Base-by-base conservation (phyloP, 2,888 invertebrate genomes). In the Liodrosophila aerea region DNA sequence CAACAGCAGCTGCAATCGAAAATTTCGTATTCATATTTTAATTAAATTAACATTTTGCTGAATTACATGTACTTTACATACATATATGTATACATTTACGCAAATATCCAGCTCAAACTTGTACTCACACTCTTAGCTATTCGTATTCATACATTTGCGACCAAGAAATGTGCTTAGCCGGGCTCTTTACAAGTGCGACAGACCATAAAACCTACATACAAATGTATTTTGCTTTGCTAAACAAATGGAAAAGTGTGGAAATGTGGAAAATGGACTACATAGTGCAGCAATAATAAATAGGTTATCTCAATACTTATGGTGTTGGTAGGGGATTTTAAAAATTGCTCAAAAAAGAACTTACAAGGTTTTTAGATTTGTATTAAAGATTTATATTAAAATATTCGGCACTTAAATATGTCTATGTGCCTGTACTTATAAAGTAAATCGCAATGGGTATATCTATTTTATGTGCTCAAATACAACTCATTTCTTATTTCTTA, bases 21-120 rank as follows among this genome's bases (percentile, higher is more conserved):
- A 73, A 81, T 77, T 67, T 74, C 60, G 53, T 77, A 84, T 81
- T 82, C 78, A 84, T 71, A 77, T 71, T 77, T 77, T 81, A 77
- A 81, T 77, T 77, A 77, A 84, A 84, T 77, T 77, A 77, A 84
- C 78, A 84, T 81, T 84, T 81, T 74, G 74, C 47, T 82, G 76
- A 82, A 76, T 66, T 81, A 73, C 84, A 18, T 49, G 51, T 37
- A 36, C 31, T 41, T 43, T 49, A 22, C 15, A 33, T 18, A 39
- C 29, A 29, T 9, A 29, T 9, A 29, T 29, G 7, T 1, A 29
- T 9, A 29, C 40, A 51, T 51, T 49, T 46, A 50, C 13, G 69
- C 45, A 27, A 39, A 18, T n/a, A 16, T 39, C 37, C 16, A n/a
- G n/a, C 37, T 5, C 13, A 16, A 4, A 37, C 37, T 5, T 9